Percentiles rank a stretch among this genome's conserved stretches.
These are phyloP conservation scores for Strigamia transsilvanica DNA, from an alignment of 2,888 invertebrate species.

Conservation along the genomic window DNA sequence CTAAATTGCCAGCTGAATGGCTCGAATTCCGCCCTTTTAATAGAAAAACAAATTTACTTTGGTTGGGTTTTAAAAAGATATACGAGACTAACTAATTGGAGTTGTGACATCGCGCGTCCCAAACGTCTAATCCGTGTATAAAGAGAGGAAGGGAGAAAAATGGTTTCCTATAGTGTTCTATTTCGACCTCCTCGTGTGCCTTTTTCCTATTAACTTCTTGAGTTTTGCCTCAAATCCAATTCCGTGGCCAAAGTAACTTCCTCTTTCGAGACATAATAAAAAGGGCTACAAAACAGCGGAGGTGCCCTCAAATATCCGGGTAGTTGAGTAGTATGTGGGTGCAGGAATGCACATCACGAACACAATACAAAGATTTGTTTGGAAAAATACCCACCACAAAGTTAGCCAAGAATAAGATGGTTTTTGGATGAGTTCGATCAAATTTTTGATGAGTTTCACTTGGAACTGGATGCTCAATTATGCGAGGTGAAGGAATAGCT, in stretches of 20 bases:
- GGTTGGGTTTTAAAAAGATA: neutral
- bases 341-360: neutral
- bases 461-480: neutral
- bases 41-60: neutral
- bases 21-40: too few relatives aligned
- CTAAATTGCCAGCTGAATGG: too few relatives aligned
- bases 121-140: neutral
- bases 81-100: neutral
- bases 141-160: slow-evolving; percentile 3
- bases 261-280: slow-evolving; percentile 35
- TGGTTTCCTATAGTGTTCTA: slow-evolving; percentile 23
- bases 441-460: neutral
- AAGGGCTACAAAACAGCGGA: slow-evolving; percentile 45
- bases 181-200: slow-evolving; percentile 31
- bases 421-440: neutral
- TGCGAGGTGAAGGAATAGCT: neutral
- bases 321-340: neutral
- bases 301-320: slow-evolving; percentile 38
- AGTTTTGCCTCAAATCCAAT: slow-evolving; percentile 49
- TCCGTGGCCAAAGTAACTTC: slow-evolving; percentile 47
- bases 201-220: slow-evolving; percentile 49
- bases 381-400: neutral
- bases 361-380: neutral
- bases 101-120: neutral
- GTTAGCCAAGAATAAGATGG: neutral